These are phyloP conservation scores for Napeogenes inachia DNA, from an alignment of 2,888 invertebrate species.

Conservation along the genomic window DNA sequence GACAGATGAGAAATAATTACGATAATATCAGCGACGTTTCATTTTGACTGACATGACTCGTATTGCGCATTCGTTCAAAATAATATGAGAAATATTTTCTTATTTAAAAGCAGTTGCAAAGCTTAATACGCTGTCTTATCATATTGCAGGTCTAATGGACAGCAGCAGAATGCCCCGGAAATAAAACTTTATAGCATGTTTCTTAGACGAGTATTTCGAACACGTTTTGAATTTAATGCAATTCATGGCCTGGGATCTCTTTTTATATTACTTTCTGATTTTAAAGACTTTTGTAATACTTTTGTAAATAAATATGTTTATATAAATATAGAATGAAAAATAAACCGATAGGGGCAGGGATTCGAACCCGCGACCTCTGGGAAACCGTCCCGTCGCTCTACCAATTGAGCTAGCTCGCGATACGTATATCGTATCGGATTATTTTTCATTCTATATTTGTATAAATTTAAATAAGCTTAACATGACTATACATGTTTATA, in stretches of 20 bases:
- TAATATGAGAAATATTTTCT: constrained; percentile 49
- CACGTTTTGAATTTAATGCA: constrained; percentile 26
- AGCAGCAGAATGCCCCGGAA: constrained; percentile 44
- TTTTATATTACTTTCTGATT: constrained; percentile 16
- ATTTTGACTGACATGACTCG: neutral
- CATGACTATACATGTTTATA: no score
- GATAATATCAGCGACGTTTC: neutral
- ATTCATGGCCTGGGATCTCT: constrained; percentile 25
- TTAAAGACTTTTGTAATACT: constrained; percentile 1
- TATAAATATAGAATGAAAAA: no score
- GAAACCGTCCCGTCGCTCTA: no score
- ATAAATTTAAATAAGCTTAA: no score
- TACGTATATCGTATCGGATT: no score
- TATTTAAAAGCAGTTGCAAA: constrained; percentile 42
- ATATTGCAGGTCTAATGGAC: constrained; percentile 47
- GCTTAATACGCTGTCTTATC: constrained; percentile 46
- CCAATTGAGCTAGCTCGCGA: no score
- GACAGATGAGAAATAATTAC: no score
- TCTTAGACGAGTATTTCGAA: constrained; percentile 23
- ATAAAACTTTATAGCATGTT: constrained; percentile 29
- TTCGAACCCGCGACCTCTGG: no score
- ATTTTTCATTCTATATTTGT: no score
- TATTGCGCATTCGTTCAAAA: constrained; percentile 12
- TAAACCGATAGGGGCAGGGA: no score
- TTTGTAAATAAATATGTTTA: no score